Evolutionary conservation across 2,888 invertebrate species (phyloP), one percentile per base, ranked within the genome.

Genomic region (Ramazzottius varieornatus): DNA sequence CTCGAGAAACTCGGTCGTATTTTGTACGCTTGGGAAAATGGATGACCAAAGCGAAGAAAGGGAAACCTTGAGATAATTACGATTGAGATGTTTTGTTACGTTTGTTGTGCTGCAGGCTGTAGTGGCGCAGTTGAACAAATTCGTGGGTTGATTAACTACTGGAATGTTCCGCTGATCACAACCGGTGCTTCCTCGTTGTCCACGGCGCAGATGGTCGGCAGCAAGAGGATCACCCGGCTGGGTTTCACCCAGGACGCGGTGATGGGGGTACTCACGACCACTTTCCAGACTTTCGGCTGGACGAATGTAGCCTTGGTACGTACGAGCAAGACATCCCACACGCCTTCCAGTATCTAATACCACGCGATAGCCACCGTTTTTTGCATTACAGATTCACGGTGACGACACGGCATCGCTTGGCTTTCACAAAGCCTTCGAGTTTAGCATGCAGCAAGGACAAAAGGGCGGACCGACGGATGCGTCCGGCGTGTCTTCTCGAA

Each of bases 181-280:
- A 54, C 54, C 13, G n/a, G 29, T 4, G 54, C 20, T 24, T 24
- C 54, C n/a, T 54, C 54, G 13, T 16, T 54, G 16, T 24, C 54
- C 13, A 8, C 8, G 4, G 29, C 4, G 20, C 54, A 54, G 54
- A 54, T 54, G 54, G 54, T 29, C 20, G 29, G 54, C 20, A 54
- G 54, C 54, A 13, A 29, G 54, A 13, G 8, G 20, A 54, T 54
- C 13, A 54, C 54, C n/a, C 54, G 54, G 29, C 54, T 54, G 20
- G 54, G 54, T 4, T 54, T 54, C 24, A 54, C 54, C n/a, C 54
- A 54, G 54, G 54, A 54, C 4, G 54, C 54, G 20, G 54, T 54
- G n/a, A 24, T 54, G 16, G 4, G 8, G 20, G 8, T 54, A 8
- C 16, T 54, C 54, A 8, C 24, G 20, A 24, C 13, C 20, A 4